These are phyloP conservation scores for Bubalus kerabau DNA, from an alignment of 2,113 vertebrate species.

Conservation along the genomic window DNA sequence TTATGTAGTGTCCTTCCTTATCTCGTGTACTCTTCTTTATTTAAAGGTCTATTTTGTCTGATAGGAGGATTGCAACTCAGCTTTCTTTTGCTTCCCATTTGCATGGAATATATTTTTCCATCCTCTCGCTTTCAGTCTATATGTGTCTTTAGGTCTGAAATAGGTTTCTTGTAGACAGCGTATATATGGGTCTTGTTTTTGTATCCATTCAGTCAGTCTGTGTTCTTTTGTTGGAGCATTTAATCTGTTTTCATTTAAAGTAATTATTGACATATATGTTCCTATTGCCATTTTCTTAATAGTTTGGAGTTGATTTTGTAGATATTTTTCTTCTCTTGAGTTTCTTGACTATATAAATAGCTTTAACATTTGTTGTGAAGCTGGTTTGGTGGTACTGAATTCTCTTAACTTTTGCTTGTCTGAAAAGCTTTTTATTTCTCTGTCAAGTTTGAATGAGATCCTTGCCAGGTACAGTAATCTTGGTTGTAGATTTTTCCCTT, in stretches of 20 bases:
- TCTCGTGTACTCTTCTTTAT: neutral
- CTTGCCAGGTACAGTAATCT: neutral
- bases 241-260: neutral
- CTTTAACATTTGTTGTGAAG: neutral
- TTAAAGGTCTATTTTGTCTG: neutral
- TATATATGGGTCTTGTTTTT: neutral
- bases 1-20: neutral
- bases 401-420: neutral
- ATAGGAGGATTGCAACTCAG: neutral
- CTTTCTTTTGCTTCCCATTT: neutral
- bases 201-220: neutral
- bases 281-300: neutral
- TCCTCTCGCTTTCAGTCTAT: neutral
- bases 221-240: neutral
- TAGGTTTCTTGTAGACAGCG: neutral
- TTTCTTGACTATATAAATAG: neutral
- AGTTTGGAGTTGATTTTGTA: neutral
- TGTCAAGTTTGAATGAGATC: neutral
- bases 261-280: neutral
- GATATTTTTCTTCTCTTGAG: neutral
- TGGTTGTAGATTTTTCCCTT: neutral
- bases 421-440: neutral
- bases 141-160: neutral
- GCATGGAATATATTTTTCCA: neutral
- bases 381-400: neutral